phyloP scores from a whole-genome alignment of 2,888 invertebrate genomes.

The Sclerodermus sp. region DNA sequence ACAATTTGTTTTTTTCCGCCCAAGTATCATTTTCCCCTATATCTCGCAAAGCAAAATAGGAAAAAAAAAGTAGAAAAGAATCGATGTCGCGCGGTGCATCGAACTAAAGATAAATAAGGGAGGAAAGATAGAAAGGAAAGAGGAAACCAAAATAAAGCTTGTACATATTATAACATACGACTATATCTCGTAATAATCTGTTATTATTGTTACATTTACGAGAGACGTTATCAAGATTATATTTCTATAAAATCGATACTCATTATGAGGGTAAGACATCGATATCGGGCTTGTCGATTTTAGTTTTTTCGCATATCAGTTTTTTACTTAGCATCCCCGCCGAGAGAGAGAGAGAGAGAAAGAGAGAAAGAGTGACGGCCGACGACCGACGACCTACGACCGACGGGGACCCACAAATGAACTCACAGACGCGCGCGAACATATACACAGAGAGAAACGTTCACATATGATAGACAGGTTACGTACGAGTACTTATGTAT shows the following conservation, averaged over 20 bases:
- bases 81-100: not conserved
- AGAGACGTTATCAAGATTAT: constrained; percentile 54
- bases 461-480: constrained; percentile 6
- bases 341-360: too few species aligned
- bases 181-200: constrained; percentile 45
- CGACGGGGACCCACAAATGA: constrained; percentile 14
- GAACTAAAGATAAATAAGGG: too few species aligned
- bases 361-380: too few species aligned
- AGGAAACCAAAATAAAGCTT: constrained; percentile 38
- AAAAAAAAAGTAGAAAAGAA: not conserved
- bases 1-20: too few species aligned
- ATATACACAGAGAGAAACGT: constrained; percentile 10
- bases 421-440: constrained; percentile 10
- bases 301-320: not conserved
- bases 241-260: constrained; percentile 48
- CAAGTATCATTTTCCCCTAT: not conserved
- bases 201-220: constrained; percentile 55
- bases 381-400: too few species aligned
- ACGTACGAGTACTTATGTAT: constrained; percentile 32
- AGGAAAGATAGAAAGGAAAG: constrained; percentile 17
- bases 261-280: constrained; percentile 30
- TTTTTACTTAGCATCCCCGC: constrained; percentile 18
- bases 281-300: constrained; percentile 23
- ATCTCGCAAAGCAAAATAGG: not conserved
- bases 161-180: constrained; percentile 37